Percentiles rank a stretch among this genome's conserved stretches.
phyloP scores from a whole-genome alignment of 2,797 vertebrate species.

The Kryptopterus vitreolus region DNA sequence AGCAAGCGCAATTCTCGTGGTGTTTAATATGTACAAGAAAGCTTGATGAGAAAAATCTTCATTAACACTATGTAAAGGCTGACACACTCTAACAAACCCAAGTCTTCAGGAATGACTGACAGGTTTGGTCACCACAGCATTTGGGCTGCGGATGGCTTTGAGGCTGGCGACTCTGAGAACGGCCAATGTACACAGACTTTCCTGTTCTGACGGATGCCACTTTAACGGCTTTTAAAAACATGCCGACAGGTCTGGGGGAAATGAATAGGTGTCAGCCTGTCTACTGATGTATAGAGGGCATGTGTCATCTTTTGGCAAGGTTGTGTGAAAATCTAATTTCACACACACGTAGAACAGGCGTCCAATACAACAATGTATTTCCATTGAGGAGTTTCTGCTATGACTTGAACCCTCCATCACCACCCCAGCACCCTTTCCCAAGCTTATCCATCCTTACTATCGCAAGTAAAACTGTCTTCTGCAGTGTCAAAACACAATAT shows the following conservation, averaged over 20 bases:
- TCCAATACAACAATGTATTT: slow-evolving; percentile 15
- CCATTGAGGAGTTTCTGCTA: slow-evolving; percentile 20
- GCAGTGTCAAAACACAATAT: slow-evolving; percentile 14
- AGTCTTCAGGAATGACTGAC: slow-evolving; percentile 15
- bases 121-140: slow-evolving; percentile 10
- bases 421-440: not conserved
- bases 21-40: not conserved
- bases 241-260: slow-evolving; percentile 52
- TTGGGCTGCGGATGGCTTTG: slow-evolving; percentile 26
- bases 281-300: slow-evolving; percentile 55
- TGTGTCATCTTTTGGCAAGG: slow-evolving; percentile 36
- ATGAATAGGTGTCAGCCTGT: slow-evolving; percentile 49
- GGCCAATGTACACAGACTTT: slow-evolving; percentile 45
- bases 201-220: slow-evolving; percentile 52
- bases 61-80: slow-evolving; percentile 45
- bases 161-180: slow-evolving; percentile 33
- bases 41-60: slow-evolving; percentile 49
- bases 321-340: slow-evolving; percentile 54
- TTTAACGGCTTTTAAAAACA: slow-evolving; percentile 56
- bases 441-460: slow-evolving; percentile 14
- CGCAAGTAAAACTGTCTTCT: not conserved
- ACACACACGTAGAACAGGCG: slow-evolving; percentile 36
- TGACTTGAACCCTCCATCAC: slow-evolving; percentile 7
- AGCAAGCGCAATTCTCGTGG: not conserved
- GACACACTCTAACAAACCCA: slow-evolving; percentile 1